Percentiles rank a stretch among this genome's conserved stretches.
These are phyloP conservation scores for Drosophila anceps DNA, from an alignment of 2,888 invertebrate genomes.

Conservation along the genomic window DNA sequence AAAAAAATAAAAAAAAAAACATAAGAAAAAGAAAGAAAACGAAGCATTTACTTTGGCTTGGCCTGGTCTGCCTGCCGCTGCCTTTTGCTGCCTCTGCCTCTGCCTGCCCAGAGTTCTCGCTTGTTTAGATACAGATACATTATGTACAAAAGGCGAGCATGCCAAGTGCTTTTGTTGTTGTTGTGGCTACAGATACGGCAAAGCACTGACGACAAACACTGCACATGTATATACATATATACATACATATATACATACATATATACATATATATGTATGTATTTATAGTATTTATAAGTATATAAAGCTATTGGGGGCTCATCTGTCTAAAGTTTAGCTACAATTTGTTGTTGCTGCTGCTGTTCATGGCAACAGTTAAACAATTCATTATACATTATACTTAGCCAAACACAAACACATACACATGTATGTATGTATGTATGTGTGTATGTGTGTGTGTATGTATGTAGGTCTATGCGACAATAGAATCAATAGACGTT, in stretches of 20 bases:
- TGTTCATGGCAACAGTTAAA: constrained; percentile 61
- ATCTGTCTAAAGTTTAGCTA: constrained; percentile 25
- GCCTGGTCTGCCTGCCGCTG: constrained; percentile 4
- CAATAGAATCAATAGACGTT: constrained; percentile 3
- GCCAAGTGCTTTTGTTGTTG: constrained; percentile 44
- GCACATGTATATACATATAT: neutral
- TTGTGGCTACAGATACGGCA: constrained; percentile 47
- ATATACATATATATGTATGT: constrained; percentile 1
- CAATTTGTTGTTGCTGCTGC: constrained; percentile 26
- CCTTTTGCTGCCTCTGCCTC: neutral
- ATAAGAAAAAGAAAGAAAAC: constrained; percentile 26
- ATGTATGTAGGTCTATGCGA: neutral
- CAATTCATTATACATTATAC: constrained; percentile 55
- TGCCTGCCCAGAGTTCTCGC: constrained; percentile 12
- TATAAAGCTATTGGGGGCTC: constrained; percentile 32
- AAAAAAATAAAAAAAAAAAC: constrained; percentile 58
- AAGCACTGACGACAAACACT: constrained; percentile 34
- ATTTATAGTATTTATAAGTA: no score
- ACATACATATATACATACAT: neutral
- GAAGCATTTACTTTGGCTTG: constrained; percentile 58
- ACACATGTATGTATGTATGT: constrained; percentile 10
- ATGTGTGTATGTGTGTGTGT: neutral
- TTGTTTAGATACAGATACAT: constrained; percentile 72
- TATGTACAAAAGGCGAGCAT: constrained; percentile 62
- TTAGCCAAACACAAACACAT: constrained; percentile 9